These are phyloP conservation scores for Strongylocentrotus purpuratus DNA, from an alignment of 35 echinoderm and acorn worm genomes.

Conservation along the genomic window DNA sequence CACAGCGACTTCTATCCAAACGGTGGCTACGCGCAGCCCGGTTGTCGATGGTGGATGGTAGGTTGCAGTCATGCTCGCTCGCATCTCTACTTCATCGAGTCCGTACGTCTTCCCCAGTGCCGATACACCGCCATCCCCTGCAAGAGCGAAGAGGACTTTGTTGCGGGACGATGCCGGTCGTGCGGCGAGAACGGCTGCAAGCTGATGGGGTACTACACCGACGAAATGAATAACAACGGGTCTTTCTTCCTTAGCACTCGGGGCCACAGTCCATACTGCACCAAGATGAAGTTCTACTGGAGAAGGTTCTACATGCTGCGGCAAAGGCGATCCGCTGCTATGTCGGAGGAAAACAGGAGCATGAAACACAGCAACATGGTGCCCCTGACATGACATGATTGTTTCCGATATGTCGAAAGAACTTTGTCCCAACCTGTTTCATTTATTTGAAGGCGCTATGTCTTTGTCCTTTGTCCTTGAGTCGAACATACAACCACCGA, in stretches of 20 bases:
- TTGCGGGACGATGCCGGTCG: slow-evolving; percentile 46
- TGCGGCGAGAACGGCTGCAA: slow-evolving; percentile 55
- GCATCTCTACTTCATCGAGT: slow-evolving; percentile 74
- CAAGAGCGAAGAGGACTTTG: slow-evolving; percentile 50
- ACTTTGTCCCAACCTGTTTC: neutral
- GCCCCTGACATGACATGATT: neutral
- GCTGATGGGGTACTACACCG: slow-evolving; percentile 67
- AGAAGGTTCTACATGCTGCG: neutral
- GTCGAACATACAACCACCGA: neutral
- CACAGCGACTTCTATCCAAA: slow-evolving; percentile 79
- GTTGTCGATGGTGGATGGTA: slow-evolving; percentile 73
- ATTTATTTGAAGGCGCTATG: neutral
- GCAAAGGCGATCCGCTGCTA: neutral
- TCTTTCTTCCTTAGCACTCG: slow-evolving; percentile 63
- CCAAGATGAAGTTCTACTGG: slow-evolving; percentile 53
- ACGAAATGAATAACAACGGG: neutral
- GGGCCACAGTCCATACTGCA: slow-evolving; percentile 67
- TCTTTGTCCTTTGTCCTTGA: neutral
- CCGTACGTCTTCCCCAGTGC: slow-evolving; percentile 41
- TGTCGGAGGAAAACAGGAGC: neutral
- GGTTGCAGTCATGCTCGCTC: slow-evolving; percentile 72
- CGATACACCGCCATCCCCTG: slow-evolving; percentile 59
- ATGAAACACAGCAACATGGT: neutral
- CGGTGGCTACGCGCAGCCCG: slow-evolving; percentile 69
- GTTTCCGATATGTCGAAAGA: neutral